phyloP scores from a whole-genome alignment of 2,113 vertebrate species.

The Ameiurus melas region DNA sequence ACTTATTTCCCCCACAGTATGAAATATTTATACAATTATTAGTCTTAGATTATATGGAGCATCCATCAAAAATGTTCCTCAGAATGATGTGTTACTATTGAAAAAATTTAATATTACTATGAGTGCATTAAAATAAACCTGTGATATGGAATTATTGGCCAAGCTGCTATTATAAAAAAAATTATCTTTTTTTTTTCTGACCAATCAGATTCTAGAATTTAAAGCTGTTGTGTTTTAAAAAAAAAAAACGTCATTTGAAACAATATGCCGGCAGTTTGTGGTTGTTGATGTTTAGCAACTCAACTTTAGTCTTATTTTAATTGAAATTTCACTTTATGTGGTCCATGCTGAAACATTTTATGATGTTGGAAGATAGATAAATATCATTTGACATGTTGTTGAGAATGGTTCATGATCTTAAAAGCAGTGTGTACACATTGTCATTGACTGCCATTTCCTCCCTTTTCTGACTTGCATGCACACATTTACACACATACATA shows the following conservation, averaged over 20 bases:
- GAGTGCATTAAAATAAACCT: background rate
- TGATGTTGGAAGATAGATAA: background rate
- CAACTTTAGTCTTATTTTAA: slow-evolving; percentile 11
- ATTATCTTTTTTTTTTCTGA: background rate
- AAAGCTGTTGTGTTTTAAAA: background rate
- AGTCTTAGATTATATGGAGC: too few species aligned
- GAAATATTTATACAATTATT: too few species aligned
- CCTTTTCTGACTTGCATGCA: background rate
- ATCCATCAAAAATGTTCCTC: background rate
- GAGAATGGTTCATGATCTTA: background rate
- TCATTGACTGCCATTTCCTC: too few species aligned
- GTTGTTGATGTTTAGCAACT: background rate
- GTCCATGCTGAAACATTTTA: background rate
- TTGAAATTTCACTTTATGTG: background rate
- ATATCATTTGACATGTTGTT: background rate
- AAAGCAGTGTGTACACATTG: background rate
- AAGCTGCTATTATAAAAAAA: background rate
- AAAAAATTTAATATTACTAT: background rate
- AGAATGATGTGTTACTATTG: background rate
- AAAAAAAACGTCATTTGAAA: background rate
- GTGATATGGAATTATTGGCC: background rate
- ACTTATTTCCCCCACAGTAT: too few species aligned
- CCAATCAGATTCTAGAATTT: background rate
- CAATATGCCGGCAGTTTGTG: background rate
- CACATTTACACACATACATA: background rate